These are phyloP conservation scores for Zaprionus nigranus DNA, from an alignment of 1,140 invertebrate genomes.

Conservation along the genomic window DNA sequence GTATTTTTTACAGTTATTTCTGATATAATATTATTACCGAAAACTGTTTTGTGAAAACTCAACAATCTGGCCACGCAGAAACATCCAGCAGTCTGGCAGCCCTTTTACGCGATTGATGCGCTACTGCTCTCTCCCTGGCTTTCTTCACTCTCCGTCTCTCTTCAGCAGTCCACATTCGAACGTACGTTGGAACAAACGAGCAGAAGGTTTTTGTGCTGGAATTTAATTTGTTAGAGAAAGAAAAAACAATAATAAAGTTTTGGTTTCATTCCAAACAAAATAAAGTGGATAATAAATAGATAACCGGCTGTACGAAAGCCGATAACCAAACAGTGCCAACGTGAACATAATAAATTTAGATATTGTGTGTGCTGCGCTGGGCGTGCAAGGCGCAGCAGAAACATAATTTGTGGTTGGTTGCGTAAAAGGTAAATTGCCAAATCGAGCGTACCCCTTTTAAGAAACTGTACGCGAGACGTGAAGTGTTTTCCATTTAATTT, in stretches of 20 bases:
- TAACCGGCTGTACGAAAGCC: constrained; percentile 19
- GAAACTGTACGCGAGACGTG: neutral
- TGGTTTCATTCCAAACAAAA: constrained; percentile 76
- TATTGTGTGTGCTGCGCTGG: constrained; percentile 48
- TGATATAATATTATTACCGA: neutral
- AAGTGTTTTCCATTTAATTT: neutral
- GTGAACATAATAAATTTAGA: constrained; percentile 2
- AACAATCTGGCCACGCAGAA: neutral
- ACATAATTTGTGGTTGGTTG: constrained; percentile 64
- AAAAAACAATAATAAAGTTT: constrained; percentile 82
- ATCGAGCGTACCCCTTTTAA: constrained; percentile 2
- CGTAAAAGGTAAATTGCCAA: constrained; percentile 71
- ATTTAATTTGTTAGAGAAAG: constrained; percentile 83
- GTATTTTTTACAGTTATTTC: neutral
- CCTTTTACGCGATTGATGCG: constrained; percentile 32
- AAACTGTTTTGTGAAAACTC: neutral
- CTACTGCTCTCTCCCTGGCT: constrained; percentile 54
- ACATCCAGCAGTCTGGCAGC: constrained; percentile 24
- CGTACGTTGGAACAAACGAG: constrained; percentile 60
- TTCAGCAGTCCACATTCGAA: constrained; percentile 56
- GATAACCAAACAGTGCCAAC: constrained; percentile 14
- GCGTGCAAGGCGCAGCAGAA: constrained; percentile 60
- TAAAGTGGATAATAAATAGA: constrained; percentile 44
- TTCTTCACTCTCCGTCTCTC: constrained; percentile 64
- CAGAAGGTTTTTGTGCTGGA: constrained; percentile 67